Percentiles rank a stretch among this genome's conserved stretches.
Conservation (phyloP, 2,797 vertebrate genomes). For the Rhinophrynus dorsalis region DNA sequence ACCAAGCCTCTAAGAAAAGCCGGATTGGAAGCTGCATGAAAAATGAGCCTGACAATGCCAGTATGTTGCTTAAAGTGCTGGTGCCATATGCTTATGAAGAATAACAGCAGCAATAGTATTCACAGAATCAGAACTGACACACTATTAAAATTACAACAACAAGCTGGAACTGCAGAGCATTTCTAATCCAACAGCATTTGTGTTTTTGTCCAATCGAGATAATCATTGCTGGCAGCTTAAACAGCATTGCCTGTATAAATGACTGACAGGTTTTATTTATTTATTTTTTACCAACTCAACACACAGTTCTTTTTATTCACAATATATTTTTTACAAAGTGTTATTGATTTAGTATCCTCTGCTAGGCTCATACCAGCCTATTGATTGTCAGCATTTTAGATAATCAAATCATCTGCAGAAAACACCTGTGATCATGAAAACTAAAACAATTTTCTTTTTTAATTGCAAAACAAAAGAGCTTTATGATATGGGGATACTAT, state of each 20-base stretch:
- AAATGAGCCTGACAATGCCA: no score
- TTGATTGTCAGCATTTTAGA: not conserved
- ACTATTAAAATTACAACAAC: not conserved
- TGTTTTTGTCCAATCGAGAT: not conserved
- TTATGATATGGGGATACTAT: no score
- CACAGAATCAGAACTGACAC: constrained; percentile 19
- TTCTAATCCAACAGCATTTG: constrained; percentile 8
- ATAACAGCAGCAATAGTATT: not conserved
- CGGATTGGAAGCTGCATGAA: no score
- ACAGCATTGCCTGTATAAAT: not conserved
- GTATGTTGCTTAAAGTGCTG: not conserved
- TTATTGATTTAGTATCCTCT: not conserved
- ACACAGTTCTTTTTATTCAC: not conserved
- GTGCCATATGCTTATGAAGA: not conserved
- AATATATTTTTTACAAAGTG: not conserved
- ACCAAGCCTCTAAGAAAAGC: no score
- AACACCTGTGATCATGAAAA: no score
- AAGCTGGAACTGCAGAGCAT: not conserved
- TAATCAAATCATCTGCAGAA: no score
- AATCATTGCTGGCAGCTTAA: not conserved
- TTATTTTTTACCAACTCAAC: no score
- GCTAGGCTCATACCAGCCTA: not conserved
- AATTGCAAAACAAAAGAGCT: no score
- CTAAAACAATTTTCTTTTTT: no score
- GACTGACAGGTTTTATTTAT: not conserved